Base-by-base conservation (phyloP, 2,797 vertebrate genomes). In the Hydrophis major region DNA sequence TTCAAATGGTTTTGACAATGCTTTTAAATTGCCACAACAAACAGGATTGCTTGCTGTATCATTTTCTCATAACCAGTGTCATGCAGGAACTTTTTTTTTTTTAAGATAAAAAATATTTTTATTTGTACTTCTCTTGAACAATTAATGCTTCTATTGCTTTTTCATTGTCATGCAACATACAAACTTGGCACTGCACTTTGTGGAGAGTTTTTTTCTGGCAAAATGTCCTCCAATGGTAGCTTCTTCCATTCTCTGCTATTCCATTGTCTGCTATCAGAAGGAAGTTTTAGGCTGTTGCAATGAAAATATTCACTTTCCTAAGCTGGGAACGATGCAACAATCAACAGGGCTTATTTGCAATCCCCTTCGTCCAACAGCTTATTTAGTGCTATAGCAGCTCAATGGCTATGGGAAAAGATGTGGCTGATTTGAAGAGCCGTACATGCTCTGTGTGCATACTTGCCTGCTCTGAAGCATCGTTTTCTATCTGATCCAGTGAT, bases 1-100 rank as follows among this genome's bases (percentile, higher is more conserved):
- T 88, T 87, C 74, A 78, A 92, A 89, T 92, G 69, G 53, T 74
- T 89, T 78, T 92, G 91, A 78, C 63, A 59, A 87, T 78, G 55
- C 55, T 50, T 78, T 92, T 16, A 27, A 60, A 89, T 78, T 89
- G 66, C 66, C 55, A 92, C 57, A 78, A 42, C 27, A 88, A 74
- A 69, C 69, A 8, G 22, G 37, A 63, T 25, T 57, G 60, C 86
- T 56, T 92, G 50, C 66, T 88, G 50, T 3, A 74, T 92, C 69
- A 88, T 60, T 53, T 66, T 28, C 69, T 59, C 69, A 88, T 92
- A 56, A 57, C 27, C 50, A 47, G 42, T 47, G n/a, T 86, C 86
- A 92, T 69, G 69, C n/a, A 57, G 53, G 2, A 74, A 92, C 56
- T 66, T 50, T 56, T 87, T 92, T 37, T 92, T 61, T 28, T 28